Evolutionary conservation across 2,888 invertebrate species (phyloP), one percentile per base, ranked within the genome.

Genomic region (Drosophila robusta): DNA sequence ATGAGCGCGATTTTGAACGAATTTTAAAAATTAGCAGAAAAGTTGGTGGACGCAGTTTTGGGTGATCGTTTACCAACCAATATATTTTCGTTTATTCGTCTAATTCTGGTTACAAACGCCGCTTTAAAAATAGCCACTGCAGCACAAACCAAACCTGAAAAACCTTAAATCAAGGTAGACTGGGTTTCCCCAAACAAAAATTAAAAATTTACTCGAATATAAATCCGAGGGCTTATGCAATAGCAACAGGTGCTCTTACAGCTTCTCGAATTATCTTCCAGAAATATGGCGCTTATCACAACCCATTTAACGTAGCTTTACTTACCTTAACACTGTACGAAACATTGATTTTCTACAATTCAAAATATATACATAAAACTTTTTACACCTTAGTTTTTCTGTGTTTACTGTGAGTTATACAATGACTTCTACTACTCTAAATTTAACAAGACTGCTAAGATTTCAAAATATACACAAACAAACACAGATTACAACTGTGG

Each of bases 241-340:
- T 5, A 22, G 4, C 22, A 22, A 22, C 22, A 22, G 22, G 22
- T 22, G 22, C 4, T 4, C 3, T 22, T 22, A 1, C 22, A 22
- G 22, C 22, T 22, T 3, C 22, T 4, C 22, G 3, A 22, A 22
- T 0, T 22, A 22, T 22, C 22, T 22, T 1, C 3, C 22, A 2
- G 22, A 22, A 22, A 22, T 3, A 22, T 22, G 22, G 22, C 22
- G 22, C 22, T 22, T 22, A 22, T 3, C 22, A 22, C 22, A 22
- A 22, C 8, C n/a, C 4, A 14, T 18, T 49, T 49, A 11, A 12
- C 22, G 2, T 6, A 42, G 11, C 9, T 18, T 34, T 32, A 73
- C 74, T 65, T 74, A 74, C 73, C 79, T 22, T 2, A 50, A 24
- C 12, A 46, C 11, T 46, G 45, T 54, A 34, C 69, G 60, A 29